Evolutionary conservation across 1,140 invertebrate species (phyloP), one percentile per base, ranked within the genome.

Genomic region (Hyles euphorbiae): DNA sequence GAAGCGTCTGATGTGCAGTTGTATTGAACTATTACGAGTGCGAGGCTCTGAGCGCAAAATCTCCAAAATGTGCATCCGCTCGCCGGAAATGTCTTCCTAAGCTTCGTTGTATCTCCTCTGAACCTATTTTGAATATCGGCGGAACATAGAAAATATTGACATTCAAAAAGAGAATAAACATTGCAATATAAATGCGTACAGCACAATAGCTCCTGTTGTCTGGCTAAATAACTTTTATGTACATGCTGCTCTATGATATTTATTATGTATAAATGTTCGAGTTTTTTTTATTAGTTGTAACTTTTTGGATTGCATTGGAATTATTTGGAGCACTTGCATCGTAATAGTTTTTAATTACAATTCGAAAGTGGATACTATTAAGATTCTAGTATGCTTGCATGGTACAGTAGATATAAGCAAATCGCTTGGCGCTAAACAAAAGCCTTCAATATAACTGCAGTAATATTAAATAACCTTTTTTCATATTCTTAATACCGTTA

Each of bases 51-150:
- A 84, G 70, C 72, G 61, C 63, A 68, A 83, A 84, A 84, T 84
- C 78, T 82, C 72, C 77, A 72, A 86, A 87, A 84, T 85, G 75
- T 82, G 75, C 69, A 77, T 76, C 60, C 67, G 65, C 74, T 67
- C 61, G 55, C 61, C 64, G 76, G 78, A 78, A 78, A 83, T 78
- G 72, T 78, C 73, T 70, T 68, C 64, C 58, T 75, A 77, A 82
- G 75, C 76, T 79, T 70, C 63, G 52, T 65, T 74, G 63, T 73
- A 76, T 74, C 68, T 66, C 59, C 53, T 53, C 63, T 59, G 58
- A 70, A 47, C 70, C 68, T 74, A 65, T 60, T 69, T 70, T 79
- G 78, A 78, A 81, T 85, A 74, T 60, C 49, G 52, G 48, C 34
- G 33, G 45, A 44, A 51, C 8, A 44, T 12, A 61, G 61, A 62